Conservation (phyloP, 1,140 invertebrate species). For the Samia ricini region DNA sequence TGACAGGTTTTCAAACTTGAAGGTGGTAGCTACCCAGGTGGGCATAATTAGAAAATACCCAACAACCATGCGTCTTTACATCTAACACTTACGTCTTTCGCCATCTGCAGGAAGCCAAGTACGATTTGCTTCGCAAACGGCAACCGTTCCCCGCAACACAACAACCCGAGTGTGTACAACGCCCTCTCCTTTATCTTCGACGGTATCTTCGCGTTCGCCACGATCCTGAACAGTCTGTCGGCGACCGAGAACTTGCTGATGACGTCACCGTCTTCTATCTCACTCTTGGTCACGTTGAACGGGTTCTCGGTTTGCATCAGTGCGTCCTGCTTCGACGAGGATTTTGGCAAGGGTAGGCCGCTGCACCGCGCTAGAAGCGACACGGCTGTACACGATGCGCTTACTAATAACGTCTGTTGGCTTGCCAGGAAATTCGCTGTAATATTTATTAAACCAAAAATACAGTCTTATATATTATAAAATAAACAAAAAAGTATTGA, state of each 20-base stretch:
- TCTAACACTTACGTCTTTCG: conserved; percentile 81
- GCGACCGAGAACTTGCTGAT: conserved; percentile 80
- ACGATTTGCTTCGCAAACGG: conserved; percentile 83
- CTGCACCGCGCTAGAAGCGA: conserved; percentile 83
- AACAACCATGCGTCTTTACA: no score
- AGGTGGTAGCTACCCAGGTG: no score
- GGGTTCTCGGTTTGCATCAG: conserved; percentile 48
- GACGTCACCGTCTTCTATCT: conserved; percentile 46
- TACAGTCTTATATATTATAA: no score
- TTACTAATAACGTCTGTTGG: conserved; percentile 78
- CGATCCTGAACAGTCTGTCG: conserved; percentile 78
- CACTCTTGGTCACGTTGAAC: conserved; percentile 43
- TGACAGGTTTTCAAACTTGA: no score
- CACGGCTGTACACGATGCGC: conserved; percentile 82
- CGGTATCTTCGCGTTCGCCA: conserved; percentile 80
- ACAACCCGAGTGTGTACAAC: conserved; percentile 82
- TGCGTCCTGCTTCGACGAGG: conserved; percentile 62
- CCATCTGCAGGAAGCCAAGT: conserved; percentile 84
- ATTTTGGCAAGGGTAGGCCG: conserved; percentile 79
- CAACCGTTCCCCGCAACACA: conserved; percentile 89
- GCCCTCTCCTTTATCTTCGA: conserved; percentile 86
- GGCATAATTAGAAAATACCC: no score
- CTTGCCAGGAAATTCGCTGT: conserved; percentile 80
- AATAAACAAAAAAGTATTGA: not conserved
- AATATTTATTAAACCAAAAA: conserved; percentile 21